Evolutionary conservation across 2,888 invertebrate genomes (phyloP).

Genomic region (Drosophila flavopinicola): DNA sequence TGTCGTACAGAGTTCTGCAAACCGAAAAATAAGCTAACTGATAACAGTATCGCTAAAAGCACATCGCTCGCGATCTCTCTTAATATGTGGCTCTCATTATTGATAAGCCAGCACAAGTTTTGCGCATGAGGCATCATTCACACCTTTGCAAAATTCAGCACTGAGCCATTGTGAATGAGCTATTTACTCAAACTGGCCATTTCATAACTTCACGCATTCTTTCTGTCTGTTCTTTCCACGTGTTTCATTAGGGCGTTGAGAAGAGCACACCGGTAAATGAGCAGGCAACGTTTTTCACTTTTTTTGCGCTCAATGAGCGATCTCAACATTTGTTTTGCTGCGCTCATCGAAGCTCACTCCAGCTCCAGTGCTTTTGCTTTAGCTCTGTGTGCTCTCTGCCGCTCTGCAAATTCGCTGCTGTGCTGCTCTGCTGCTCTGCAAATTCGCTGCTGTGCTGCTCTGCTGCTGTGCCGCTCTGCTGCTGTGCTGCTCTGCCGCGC

Average conservation of each 20-base stretch:
- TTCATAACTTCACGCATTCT: slow-evolving; percentile 31
- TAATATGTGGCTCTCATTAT: not conserved
- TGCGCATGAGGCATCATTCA: not conserved
- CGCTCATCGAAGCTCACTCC: slow-evolving; percentile 55
- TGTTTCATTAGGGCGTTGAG: slow-evolving; percentile 25
- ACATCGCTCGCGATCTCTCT: slow-evolving; percentile 5
- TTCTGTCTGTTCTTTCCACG: slow-evolving; percentile 39
- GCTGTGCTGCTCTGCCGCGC: slow-evolving; percentile 2
- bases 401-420: slow-evolving; percentile 9
- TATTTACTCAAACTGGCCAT: slow-evolving; percentile 19
- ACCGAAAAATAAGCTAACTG: slow-evolving; percentile 13
- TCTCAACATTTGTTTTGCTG: slow-evolving; percentile 22
- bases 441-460: too few relatives aligned
- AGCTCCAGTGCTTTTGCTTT: slow-evolving; percentile 27
- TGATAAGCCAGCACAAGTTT: slow-evolving; percentile 15
- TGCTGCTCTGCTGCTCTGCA: slow-evolving; percentile 1
- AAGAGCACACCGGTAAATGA: slow-evolving; percentile 23
- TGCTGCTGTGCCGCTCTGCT: too few relatives aligned
- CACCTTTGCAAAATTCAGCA: slow-evolving; percentile 10
- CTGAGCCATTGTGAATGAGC: slow-evolving; percentile 11
- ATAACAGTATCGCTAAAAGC: slow-evolving; percentile 42
- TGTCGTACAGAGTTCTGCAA: slow-evolving; percentile 28
- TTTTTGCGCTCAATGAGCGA: slow-evolving; percentile 5
- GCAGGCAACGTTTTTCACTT: slow-evolving; percentile 5
- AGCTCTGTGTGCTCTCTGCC: slow-evolving; percentile 26